Percentiles rank a stretch among this genome's conserved stretches.
phyloP scores from a whole-genome alignment of 2,888 invertebrate genomes.

The Drosophila robusta region DNA sequence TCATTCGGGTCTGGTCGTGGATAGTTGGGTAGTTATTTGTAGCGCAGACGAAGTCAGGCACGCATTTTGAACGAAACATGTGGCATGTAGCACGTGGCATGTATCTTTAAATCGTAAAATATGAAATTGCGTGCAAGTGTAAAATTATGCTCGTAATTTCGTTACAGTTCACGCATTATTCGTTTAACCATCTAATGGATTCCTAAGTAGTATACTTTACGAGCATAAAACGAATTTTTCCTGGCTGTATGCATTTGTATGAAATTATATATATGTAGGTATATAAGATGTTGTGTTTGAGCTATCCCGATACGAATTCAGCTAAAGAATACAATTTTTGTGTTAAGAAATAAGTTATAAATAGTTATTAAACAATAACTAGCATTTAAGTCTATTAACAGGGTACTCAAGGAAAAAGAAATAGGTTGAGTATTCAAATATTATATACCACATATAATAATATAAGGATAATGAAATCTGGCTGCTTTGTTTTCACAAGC shows the following conservation, averaged over 20 bases:
- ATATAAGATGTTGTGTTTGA: background rate
- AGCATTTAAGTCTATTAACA: too few relatives aligned
- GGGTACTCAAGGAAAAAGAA: too few relatives aligned
- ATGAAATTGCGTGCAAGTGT: conserved; percentile 77
- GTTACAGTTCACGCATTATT: conserved; percentile 78
- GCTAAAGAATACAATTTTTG: background rate
- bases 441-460: too few relatives aligned
- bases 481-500: too few relatives aligned
- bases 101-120: conserved; percentile 72
- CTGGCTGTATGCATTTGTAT: conserved; percentile 4
- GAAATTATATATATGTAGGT: conserved; percentile 42
- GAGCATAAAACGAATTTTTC: conserved; percentile 28
- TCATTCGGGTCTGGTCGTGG: conserved; percentile 18
- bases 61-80: conserved; percentile 36
- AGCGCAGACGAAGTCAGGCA: conserved; percentile 46
- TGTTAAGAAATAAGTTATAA: background rate
- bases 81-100: conserved; percentile 35
- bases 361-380: too few relatives aligned
- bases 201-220: conserved; percentile 66
- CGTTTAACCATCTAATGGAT: conserved; percentile 68
- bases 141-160: conserved; percentile 72
- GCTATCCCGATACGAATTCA: too few relatives aligned
- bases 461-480: too few relatives aligned
- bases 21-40: conserved; percentile 12
- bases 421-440: too few relatives aligned